Percentiles rank a stretch among this genome's conserved stretches.
Conservation (phyloP, 2,113 vertebrate genomes). For the Synodontis membranacea region DNA sequence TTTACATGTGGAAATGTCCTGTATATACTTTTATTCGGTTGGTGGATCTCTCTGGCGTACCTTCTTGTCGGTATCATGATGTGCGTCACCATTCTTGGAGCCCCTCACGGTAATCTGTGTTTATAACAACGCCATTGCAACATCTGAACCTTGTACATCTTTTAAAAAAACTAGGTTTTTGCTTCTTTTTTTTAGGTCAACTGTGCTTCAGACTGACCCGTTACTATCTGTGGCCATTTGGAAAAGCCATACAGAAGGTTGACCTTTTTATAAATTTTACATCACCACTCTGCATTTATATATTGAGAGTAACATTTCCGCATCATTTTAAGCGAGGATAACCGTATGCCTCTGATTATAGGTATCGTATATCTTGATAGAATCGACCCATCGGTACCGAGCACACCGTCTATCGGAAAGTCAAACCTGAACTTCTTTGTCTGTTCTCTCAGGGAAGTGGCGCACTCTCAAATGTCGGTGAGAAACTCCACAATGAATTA, state of each 20-base stretch:
- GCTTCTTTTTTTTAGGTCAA: slow-evolving; percentile 60
- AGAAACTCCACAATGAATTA: slow-evolving; percentile 54
- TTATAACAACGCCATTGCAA: neutral
- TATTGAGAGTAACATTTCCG: neutral
- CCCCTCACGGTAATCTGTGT: slow-evolving; percentile 76
- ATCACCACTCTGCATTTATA: neutral
- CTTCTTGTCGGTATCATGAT: slow-evolving; percentile 73
- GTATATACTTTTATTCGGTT: slow-evolving; percentile 83
- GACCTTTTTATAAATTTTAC: neutral
- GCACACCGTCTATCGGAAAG: neutral
- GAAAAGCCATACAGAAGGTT: slow-evolving; percentile 77
- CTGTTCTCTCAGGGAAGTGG: slow-evolving; percentile 36
- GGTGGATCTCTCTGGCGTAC: slow-evolving; percentile 82
- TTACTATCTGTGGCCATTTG: slow-evolving; percentile 85
- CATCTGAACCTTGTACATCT: neutral
- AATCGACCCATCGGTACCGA: neutral
- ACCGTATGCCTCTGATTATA: neutral
- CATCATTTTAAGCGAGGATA: neutral
- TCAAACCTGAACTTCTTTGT: neutral
- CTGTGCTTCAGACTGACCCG: slow-evolving; percentile 76
- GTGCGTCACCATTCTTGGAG: slow-evolving; percentile 76
- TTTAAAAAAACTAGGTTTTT: neutral
- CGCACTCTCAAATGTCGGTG: slow-evolving; percentile 53
- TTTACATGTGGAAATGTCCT: slow-evolving; percentile 77
- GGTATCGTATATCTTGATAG: neutral